Evolutionary conservation across 2,888 invertebrate genomes (phyloP), one percentile per base, ranked within the genome.

Genomic region (Meteorus colon): DNA sequence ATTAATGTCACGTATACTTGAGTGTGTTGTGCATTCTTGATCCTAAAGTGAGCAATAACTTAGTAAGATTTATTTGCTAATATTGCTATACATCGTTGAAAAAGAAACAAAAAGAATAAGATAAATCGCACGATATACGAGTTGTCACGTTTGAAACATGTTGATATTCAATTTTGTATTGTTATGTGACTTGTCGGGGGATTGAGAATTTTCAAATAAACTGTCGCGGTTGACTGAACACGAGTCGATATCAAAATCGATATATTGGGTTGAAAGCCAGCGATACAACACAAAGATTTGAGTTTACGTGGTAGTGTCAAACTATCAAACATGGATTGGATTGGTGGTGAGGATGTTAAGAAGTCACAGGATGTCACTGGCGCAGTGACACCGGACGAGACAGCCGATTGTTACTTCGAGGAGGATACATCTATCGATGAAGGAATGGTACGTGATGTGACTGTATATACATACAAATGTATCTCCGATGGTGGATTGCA

Each of bases 341-440:
- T 83, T 70, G 84, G 84, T 27, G 82, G 83, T 73, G 86, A 85
- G 81, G 86, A 86, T 74, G 80, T 79, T 75, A 84, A 84, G 80
- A 84, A 84, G 82, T 79, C 83, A 77, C 82, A 83, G 83, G 84
- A 85, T 82, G 78, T 81, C 78, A 80, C 84, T 73, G 79, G 81
- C 66, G 81, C 79, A 74, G 79, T 84, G 75, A 83, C 84, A 79
- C 85, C 86, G 84, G 88, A 87, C 79, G 87, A 86, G 74, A 80
- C 78, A 65, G 87, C 87, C 79, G 87, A 88, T 77, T 87, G 84
- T 79, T 88, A 85, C 81, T 88, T 84, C 81, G 88, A 88, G 74
- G 88, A 88, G 78, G 88, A 88, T 79, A 78, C 79, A 55, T 88
- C 87, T 79, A 81, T 88, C 80, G 88, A 89, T 82, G 89, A 89